Percentiles rank a stretch among this genome's conserved stretches.
phyloP scores from a whole-genome alignment of 2,113 vertebrate genomes.

The Cichladusa arquata region DNA sequence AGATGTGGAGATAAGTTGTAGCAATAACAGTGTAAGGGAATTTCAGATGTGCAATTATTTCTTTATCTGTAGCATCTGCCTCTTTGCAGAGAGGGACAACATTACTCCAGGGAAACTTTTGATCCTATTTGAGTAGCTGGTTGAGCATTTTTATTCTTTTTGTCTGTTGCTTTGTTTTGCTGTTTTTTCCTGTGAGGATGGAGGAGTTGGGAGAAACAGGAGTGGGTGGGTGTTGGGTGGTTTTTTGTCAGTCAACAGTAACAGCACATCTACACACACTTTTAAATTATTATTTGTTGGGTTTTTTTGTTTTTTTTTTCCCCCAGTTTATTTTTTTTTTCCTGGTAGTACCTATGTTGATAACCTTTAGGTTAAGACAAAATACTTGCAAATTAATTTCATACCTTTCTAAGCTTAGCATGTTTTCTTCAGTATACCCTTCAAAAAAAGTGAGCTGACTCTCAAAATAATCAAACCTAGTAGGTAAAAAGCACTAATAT shows the following conservation, averaged over 20 bases:
- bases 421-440: not conserved
- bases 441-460: not conserved
- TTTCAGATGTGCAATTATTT: not conserved
- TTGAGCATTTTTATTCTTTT: not conserved
- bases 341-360: not conserved
- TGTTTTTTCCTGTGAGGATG: not conserved
- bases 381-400: not conserved
- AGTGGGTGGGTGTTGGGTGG: accelerated
- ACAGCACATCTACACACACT: not conserved
- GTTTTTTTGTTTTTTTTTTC: not conserved
- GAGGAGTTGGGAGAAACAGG: not conserved
- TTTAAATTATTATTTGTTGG: not conserved
- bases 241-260: not conserved
- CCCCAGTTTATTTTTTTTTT: not conserved
- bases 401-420: not conserved
- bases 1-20: not conserved
- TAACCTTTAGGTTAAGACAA: not conserved
- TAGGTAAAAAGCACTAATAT: not conserved
- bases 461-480: not conserved
- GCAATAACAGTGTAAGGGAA: not conserved
- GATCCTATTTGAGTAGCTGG: not conserved
- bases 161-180: not conserved
- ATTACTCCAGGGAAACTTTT: not conserved
- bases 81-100: not conserved
- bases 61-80: not conserved